Conservation (phyloP, 2,113 vertebrate species). For the Sceloporus tristichus region DNA sequence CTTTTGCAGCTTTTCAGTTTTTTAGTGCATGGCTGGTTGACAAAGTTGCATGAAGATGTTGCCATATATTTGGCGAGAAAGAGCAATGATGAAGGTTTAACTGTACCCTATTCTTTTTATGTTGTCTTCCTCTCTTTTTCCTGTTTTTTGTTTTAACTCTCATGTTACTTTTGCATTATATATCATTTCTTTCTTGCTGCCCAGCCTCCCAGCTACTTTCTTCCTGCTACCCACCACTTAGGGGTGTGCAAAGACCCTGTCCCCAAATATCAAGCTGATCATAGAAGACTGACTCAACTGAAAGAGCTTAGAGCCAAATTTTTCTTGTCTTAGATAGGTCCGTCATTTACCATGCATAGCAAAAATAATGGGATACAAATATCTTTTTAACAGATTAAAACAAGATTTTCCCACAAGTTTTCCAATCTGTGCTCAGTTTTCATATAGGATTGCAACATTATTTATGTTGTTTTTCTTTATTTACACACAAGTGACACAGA, state of each 20-base stretch:
- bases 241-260: conserved; percentile 87
- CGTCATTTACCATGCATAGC: background rate
- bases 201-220: conserved; percentile 82
- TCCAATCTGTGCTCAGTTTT: conserved; percentile 21
- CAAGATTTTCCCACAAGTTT: background rate
- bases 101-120: conserved; percentile 87
- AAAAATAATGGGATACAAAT: conserved; percentile 8
- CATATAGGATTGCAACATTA: conserved; percentile 27
- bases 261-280: conserved; percentile 73
- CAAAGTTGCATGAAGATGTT: conserved; percentile 81
- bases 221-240: conserved; percentile 79
- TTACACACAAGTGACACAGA: conserved; percentile 35
- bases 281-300: conserved; percentile 76
- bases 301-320: conserved; percentile 83
- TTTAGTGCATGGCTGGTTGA: conserved; percentile 82
- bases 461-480: conserved; percentile 15
- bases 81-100: conserved; percentile 78
- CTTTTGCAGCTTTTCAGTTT: conserved; percentile 76
- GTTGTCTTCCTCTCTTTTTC: conserved; percentile 80
- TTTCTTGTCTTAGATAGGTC: conserved; percentile 78
- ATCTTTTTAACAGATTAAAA: background rate
- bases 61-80: conserved; percentile 75
- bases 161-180: conserved; percentile 79
- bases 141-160: conserved; percentile 71
- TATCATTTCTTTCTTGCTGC: conserved; percentile 77